These are phyloP conservation scores for Chymomyza amoena DNA, from an alignment of 2,888 invertebrate species.

Conservation along the genomic window DNA sequence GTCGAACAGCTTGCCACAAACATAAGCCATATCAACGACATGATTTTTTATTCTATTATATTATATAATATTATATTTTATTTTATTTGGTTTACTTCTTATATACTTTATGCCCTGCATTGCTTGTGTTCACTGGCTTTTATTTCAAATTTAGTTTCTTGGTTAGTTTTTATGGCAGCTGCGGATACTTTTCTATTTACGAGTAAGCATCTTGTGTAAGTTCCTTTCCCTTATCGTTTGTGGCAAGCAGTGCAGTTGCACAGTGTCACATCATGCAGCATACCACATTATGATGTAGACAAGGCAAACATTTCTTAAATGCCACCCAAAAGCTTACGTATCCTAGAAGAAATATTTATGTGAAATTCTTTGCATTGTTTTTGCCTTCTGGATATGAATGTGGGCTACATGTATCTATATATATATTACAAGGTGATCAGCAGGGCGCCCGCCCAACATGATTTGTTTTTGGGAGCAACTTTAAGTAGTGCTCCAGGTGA, in stretches of 20 bases:
- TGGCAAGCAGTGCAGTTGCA: background rate
- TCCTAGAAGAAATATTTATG: background rate
- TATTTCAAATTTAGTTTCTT: conserved; percentile 31
- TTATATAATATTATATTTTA: background rate
- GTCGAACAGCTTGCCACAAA: background rate
- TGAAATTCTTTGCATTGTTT: background rate
- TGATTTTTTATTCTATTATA: background rate
- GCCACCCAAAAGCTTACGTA: background rate
- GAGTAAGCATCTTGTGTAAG: background rate
- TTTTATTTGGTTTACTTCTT: background rate
- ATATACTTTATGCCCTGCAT: background rate
- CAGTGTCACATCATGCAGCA: background rate
- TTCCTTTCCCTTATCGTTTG: background rate
- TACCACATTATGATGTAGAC: background rate
- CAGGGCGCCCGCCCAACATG: too few relatives aligned
- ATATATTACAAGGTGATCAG: background rate
- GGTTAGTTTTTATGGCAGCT: conserved; percentile 25
- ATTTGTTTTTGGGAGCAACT: too few relatives aligned
- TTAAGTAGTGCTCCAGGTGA: too few relatives aligned
- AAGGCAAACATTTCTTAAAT: background rate
- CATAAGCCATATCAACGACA: background rate
- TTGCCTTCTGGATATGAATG: background rate
- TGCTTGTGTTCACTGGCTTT: background rate
- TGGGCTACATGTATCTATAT: background rate
- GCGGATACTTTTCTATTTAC: conserved; percentile 21